Evolutionary conservation across 2,113 vertebrate species (phyloP), one percentile per base, ranked within the genome.

Genomic region (Scalopus aquaticus): DNA sequence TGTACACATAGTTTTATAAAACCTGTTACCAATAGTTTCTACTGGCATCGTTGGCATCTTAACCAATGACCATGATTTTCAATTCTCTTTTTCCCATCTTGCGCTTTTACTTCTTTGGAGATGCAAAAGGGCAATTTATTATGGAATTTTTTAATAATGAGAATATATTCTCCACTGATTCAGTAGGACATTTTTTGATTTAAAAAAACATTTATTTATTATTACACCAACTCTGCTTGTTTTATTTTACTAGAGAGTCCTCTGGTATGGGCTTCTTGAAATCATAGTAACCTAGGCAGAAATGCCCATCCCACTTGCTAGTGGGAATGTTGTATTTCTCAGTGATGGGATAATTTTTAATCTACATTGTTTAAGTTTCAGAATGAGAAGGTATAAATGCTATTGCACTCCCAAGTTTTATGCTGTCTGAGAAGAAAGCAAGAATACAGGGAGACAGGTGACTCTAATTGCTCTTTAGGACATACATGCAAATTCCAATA

Each of bases 91-190:
- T 72, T 4, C 44, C 94, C 76, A 30, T 49, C 32, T 72, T 30
- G 5, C 56, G 70, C 16, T 94, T 89, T 88, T 20, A 6, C 86
- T 90, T 42, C 54, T 92, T 51, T 81, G 1, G 28, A 74, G 83
- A 88, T 81, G 76, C 62, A 44, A 32, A 67, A 91, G 83, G 94
- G 20, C 92, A 97, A 51, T 46, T 95, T 81, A 49, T 51, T 93
- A 96, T 39, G 78, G 35, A 95, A n/a, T 95, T 89, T 91, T 96
- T 95, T 8, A 94, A 94, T 95, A 95, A 96, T 85, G 94, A 95
- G 77, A 84, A 67, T 79, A 51, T 87, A 92, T 91, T 88, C 80
- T 94, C 54, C 73, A 88, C 65, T 92, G 44, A 84, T 93, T 93
- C 7, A 65, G 74, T 54, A 67, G 88, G 82, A 88, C 92, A 69